phyloP scores from a whole-genome alignment of 2,888 invertebrate genomes.

The Ferdinandea cuprea region DNA sequence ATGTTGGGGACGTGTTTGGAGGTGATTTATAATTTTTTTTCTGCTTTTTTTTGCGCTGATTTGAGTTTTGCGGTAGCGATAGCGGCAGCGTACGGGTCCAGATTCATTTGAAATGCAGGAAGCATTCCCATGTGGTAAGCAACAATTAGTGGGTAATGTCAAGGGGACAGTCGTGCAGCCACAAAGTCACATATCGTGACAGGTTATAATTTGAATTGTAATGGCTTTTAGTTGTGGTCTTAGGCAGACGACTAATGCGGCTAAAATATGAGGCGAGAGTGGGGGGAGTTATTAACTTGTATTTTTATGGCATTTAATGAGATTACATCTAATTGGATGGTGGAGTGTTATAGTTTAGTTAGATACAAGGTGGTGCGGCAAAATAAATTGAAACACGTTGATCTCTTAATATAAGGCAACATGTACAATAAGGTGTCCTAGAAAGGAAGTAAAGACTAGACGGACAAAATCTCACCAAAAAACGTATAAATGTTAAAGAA shows the following conservation, averaged over 20 bases:
- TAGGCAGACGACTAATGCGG: conserved; percentile 3
- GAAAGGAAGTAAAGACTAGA: too few relatives aligned
- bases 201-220: conserved; percentile 32
- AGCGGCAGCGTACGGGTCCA: too few relatives aligned
- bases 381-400: too few relatives aligned
- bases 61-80: conserved; percentile 11
- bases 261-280: not conserved
- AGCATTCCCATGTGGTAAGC: conserved; percentile 36
- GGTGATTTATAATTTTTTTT: conserved; percentile 31
- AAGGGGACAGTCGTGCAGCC: conserved; percentile 15
- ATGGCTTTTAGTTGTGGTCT: conserved; percentile 9
- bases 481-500: too few relatives aligned
- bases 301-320: conserved; percentile 9
- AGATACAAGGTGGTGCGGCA: too few relatives aligned
- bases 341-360: too few relatives aligned
- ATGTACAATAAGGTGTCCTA: too few relatives aligned
- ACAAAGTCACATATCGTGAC: not conserved
- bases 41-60: conserved; percentile 46
- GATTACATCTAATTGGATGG: not conserved
- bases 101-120: conserved; percentile 47
- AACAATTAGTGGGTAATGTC: conserved; percentile 52
- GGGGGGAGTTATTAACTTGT: conserved; percentile 14
- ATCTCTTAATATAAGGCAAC: too few relatives aligned
- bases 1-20: conserved; percentile 44
- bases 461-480: too few relatives aligned